Evolutionary conservation across 2,888 invertebrate species (phyloP).

Genomic region (Macaria notata): DNA sequence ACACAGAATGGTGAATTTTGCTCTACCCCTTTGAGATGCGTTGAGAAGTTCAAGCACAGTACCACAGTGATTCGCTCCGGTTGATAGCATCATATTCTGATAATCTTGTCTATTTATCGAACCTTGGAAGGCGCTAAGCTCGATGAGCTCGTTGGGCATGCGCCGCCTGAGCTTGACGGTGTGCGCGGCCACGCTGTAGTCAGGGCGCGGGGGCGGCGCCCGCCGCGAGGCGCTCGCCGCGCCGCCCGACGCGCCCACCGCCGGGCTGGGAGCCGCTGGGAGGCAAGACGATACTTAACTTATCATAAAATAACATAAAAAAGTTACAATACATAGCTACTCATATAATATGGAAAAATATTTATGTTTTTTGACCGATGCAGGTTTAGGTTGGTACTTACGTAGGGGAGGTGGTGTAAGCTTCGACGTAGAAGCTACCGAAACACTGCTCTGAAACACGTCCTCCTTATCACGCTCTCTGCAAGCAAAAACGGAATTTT

Average conservation of each 20-base stretch:
- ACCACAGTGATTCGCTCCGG: no score
- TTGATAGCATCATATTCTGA: no score
- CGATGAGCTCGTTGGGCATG: conserved; percentile 53
- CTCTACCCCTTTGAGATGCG: no score
- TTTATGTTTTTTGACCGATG: no score
- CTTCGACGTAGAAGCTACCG: conserved; percentile 33
- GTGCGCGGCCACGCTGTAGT: conserved; percentile 50
- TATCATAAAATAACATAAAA: neutral
- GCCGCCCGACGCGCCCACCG: conserved; percentile 15
- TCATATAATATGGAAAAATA: no score
- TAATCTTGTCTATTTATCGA: neutral
- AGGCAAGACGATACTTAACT: neutral
- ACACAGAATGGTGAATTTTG: no score
- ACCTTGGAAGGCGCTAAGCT: conserved; percentile 56
- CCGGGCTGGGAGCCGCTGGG: no score
- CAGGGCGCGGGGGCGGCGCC: conserved; percentile 26
- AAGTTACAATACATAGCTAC: neutral
- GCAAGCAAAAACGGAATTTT: conserved; percentile 14
- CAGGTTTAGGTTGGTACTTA: neutral
- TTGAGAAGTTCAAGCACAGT: no score
- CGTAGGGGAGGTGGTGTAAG: conserved; percentile 15
- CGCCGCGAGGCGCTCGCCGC: conserved; percentile 24
- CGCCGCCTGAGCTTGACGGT: conserved; percentile 49
- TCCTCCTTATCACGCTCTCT: conserved; percentile 44
- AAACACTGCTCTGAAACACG: conserved; percentile 10